Base-by-base conservation (phyloP, 1,140 invertebrate species). In the Pararge aegeria region DNA sequence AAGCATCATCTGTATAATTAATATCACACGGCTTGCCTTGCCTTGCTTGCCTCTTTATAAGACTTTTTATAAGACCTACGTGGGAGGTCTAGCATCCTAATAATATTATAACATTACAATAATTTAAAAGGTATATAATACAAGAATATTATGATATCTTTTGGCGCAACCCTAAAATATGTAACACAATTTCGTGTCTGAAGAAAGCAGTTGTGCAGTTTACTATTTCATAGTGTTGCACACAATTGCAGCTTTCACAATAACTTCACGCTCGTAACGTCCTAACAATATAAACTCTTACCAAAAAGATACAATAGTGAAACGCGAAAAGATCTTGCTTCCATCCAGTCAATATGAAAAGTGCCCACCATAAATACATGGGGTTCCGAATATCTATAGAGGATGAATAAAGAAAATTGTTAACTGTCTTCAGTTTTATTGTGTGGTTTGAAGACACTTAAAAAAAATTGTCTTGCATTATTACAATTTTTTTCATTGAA, bases 321-420 rank as follows among this genome's bases (percentile, higher is more conserved):
- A 24, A 24, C 24, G 3, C 3, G 2, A 34, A 12, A 34, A 34
- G 30, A 1, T 30, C 30, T 24, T 34, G 10, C 2, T 1, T 18
- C 18, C 13, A 21, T 42, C 37, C 48, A 20, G 48, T 51, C 38
- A 10, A 51, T 57, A n/a, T 58, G 24, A 30, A 51, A 58, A 42
- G 20, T 13, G 21, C 48, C 49, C 21, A 40, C 24, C 56, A 44
- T 44, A 21, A 56, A 51, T 52, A 51, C 49, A 58, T n/a, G 15
- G 24, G 37, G 56, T 50, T 30, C 37, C 51, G 56, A 52, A 58
- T 51, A 44, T n/a, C n/a, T n/a, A n/a, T 21, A 24, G 24, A 52
- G 37, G 49, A 52, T 29, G 13, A 54, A 42, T 37, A 7, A 12
- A 34, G 38, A 54, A 42, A 53, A 53, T 20, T 29, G 5, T 42